Evolutionary conservation across 2,888 invertebrate species (phyloP), one percentile per base, ranked within the genome.

Genomic region (Melieria picta): DNA sequence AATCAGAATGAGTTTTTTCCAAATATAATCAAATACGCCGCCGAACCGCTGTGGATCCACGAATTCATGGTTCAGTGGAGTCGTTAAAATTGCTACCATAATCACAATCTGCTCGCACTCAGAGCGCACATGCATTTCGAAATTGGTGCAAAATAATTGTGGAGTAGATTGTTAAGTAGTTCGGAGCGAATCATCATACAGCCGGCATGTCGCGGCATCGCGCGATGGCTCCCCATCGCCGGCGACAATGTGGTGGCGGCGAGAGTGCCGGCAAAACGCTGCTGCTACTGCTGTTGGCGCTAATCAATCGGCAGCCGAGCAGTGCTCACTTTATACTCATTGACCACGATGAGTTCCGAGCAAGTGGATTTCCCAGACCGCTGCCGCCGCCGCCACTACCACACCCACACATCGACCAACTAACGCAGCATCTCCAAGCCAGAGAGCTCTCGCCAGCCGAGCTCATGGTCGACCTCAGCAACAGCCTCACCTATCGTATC

Each of bases 381-480:
- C 80, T 78, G 42, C 62, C 78, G 56, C 79, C 79, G 30, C 57
- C 77, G 46, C 77, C 79, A 0, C 76, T 80, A 2, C 78, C 79
- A 16, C 61, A 77, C 62, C 78, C 79, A 9, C 80, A 77, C 1
- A 61, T 77, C 61, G 77, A 77, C 11, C 78, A 76, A 46, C 65
- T 77, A 66, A 79, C 79, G 0, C 80, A 79, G 48, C 69, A 80
- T 65, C 62, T 79, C 30, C 73, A 79, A 60, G 65, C 78, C 46
- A 64, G 50, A 13, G 82, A 83, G 65, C 73, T 85, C 5, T 88
- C 89, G 1, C 93, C 94, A 4, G 88, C 91, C 75, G 91, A 93
- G 76, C 89, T 91, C 72, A 93, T 94, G 93, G 93, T 93, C 71
- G 94, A 94, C 82, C 90, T 93, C 55, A 91, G 93, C 58, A 95